Conservation (phyloP, 1,140 invertebrate genomes). For the Drosophila pseudoobscura region DNA sequence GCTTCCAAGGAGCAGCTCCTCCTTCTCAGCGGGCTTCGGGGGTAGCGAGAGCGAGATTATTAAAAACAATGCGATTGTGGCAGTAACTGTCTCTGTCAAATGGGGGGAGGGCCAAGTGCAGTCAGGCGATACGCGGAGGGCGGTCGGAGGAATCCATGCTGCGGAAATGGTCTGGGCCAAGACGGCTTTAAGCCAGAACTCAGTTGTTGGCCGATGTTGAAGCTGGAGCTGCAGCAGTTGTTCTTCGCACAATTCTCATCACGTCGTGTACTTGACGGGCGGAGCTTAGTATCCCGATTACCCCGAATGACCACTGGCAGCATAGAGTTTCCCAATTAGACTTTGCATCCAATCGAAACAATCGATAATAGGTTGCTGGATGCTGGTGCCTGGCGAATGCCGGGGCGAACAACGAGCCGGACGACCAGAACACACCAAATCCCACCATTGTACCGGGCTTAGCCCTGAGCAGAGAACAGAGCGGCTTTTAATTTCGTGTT, state of each 20-base stretch:
- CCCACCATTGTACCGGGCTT: background rate
- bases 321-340: conserved; percentile 12
- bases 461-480: background rate
- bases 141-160: conserved; percentile 2
- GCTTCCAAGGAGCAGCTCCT: conserved; percentile 9
- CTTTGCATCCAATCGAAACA: conserved; percentile 18
- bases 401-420: background rate
- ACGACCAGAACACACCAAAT: background rate
- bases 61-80: conserved; percentile 67
- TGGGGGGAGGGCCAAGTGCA: conserved; percentile 3
- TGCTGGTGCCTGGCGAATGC: conserved; percentile 4
- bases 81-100: conserved; percentile 28
- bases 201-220: conserved; percentile 1
- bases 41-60: conserved; percentile 23
- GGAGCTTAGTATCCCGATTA: conserved; percentile 5
- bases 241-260: background rate
- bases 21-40: too few species aligned
- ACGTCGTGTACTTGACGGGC: background rate
- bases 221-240: background rate
- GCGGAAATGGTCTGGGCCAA: background rate
- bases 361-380: conserved; percentile 13
- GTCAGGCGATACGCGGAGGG: conserved; percentile 45
- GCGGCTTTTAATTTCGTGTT: conserved; percentile 17
- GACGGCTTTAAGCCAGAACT: conserved; percentile 23
- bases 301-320: conserved; percentile 1